Conservation (phyloP, 2,888 invertebrate genomes). For the Acanthosepion pharaonis region DNA sequence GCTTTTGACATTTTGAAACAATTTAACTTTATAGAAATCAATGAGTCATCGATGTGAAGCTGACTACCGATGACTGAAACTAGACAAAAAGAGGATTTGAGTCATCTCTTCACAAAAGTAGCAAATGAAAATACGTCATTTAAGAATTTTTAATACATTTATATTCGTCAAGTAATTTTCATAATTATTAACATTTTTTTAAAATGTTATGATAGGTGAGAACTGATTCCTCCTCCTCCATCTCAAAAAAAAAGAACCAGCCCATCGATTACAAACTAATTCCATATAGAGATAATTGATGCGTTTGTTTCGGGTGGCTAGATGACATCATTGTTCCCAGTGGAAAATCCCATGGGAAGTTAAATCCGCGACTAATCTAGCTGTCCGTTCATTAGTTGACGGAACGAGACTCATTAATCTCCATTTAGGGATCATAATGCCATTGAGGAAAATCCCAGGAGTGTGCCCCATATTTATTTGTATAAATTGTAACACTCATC, state of each 20-base stretch:
- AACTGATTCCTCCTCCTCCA: too few species aligned
- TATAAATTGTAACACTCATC: not conserved
- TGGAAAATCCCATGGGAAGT: not conserved
- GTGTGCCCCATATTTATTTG: not conserved
- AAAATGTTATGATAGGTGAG: too few species aligned
- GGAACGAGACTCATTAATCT: not conserved
- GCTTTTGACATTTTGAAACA: too few species aligned
- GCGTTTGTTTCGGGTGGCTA: not conserved
- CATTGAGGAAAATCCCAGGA: not conserved
- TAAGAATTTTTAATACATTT: too few species aligned
- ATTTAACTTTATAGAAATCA: too few species aligned
- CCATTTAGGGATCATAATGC: slow-evolving; percentile 17
- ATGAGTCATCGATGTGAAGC: too few species aligned
- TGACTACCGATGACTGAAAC: too few species aligned
- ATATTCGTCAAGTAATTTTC: too few species aligned
- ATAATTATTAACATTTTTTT: too few species aligned
- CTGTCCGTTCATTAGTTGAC: not conserved
- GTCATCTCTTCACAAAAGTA: too few species aligned
- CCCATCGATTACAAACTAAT: not conserved
- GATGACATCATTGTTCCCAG: not conserved
- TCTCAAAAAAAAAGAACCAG: not conserved
- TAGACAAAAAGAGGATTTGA: too few species aligned
- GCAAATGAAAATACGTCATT: too few species aligned
- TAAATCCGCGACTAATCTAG: not conserved
- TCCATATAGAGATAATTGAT: not conserved